A percentile compares a stretch with the other conserved stretches of the same genome.
Evolutionary conservation across 2,113 vertebrate species (phyloP).

Genomic region (Platysternon megacephalum): DNA sequence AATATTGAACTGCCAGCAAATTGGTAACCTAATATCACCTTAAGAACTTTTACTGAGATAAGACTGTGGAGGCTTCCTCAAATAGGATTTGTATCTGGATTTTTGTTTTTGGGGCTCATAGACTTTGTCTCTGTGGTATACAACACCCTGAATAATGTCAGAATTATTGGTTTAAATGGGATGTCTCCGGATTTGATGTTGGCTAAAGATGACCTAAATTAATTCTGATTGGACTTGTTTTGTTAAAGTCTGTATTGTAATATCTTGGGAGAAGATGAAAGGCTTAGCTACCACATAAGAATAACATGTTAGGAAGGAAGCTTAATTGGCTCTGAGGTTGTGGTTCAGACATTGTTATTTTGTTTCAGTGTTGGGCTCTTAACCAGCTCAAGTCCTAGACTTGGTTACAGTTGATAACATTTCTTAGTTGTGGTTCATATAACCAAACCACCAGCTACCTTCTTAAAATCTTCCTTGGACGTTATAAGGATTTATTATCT

Average conservation of each 20-base stretch:
- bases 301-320: background rate
- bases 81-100: background rate
- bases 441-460: background rate
- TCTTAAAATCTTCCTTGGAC: background rate
- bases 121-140: background rate
- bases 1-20: background rate
- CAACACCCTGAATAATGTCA: background rate
- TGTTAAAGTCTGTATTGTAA: fast-evolving
- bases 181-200: background rate
- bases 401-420: background rate
- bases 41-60: background rate
- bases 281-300: background rate
- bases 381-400: background rate
- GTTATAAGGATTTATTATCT: background rate
- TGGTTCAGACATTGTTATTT: background rate
- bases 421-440: background rate
- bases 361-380: too few relatives aligned
- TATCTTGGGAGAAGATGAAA: background rate
- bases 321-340: background rate
- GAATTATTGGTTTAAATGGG: background rate
- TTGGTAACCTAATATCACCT: background rate
- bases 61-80: background rate
- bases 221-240: background rate
- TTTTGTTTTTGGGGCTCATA: background rate
- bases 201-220: background rate